Evolutionary conservation across 2,888 invertebrate species (phyloP).

Genomic region (Epicampocera succincta): DNA sequence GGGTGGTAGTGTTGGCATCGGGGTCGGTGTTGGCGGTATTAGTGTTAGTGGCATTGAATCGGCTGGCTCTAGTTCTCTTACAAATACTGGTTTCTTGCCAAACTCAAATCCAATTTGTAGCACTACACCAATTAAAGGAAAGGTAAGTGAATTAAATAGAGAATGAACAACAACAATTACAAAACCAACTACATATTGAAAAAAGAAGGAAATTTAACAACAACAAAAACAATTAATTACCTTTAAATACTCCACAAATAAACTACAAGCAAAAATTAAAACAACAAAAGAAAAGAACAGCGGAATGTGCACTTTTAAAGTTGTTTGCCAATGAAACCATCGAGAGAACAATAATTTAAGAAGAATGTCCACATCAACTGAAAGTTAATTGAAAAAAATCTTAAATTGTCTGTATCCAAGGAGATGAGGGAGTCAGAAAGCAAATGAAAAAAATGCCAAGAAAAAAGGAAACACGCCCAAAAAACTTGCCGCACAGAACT

Average conservation of each 20-base stretch:
- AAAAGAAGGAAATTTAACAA: background rate
- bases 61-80: conserved; percentile 50
- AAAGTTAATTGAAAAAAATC: conserved; percentile 34
- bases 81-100: conserved; percentile 68
- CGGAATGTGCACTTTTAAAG: conserved; percentile 25
- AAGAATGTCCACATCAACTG: background rate
- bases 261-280: conserved; percentile 28
- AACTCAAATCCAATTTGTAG: conserved; percentile 69
- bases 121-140: conserved; percentile 69
- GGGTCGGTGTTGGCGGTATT: conserved; percentile 30
- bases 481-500: too few relatives aligned
- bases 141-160: conserved; percentile 70
- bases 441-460: too few relatives aligned
- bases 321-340: conserved; percentile 18
- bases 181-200: conserved; percentile 6
- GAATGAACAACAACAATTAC: conserved; percentile 47
- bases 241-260: conserved; percentile 54
- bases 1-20: conserved; percentile 4
- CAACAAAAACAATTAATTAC: conserved; percentile 53
- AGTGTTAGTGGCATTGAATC: conserved; percentile 60
- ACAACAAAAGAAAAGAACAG: conserved; percentile 13
- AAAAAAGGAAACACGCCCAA: too few relatives aligned
- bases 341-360: conserved; percentile 4
- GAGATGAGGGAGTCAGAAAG: background rate
- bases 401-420: background rate